Base-by-base conservation (phyloP, 2,888 invertebrate species). In the Ormia ochracea region DNA sequence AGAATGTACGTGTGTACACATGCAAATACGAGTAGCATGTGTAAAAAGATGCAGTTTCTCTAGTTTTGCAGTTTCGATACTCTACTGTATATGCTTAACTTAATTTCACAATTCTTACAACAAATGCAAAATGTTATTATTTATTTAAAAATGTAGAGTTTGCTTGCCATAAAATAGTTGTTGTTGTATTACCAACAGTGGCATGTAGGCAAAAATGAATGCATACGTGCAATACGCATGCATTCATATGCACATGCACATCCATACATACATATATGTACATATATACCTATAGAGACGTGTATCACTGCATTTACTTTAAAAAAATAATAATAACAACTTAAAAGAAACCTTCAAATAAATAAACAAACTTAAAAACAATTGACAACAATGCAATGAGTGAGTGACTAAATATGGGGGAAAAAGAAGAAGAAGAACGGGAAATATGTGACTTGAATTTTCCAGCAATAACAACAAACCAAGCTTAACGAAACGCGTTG, bases 381-480 rank as follows among this genome's bases (percentile, higher is more conserved):
- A 31, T 12, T 41, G 28, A 52, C 19, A 48, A 63, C 19, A 54
- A 66, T 23, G 65, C n/a, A n/a, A n/a, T n/a, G n/a, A 65, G 12
- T 33, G 41, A 52, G 50, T 61, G 33, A 58, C 26, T 61, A 19
- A 48, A 36, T 31, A 54, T 54, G 21, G 4, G 52, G 26, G 33
- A 14, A 2, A 48, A n/a, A 54, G 36, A 48, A 50, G 7, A 48
- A 61, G 33, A 31, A 66, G 33, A 19, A 26, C 54, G 76, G 52
- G 74, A 73, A 81, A 78, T 77, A 76, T n/a, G n/a, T n/a, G n/a
- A 78, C 66, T 78, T 78, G 59, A 74, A 48, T 81, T 66, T 78
- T 78, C 74, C 54, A 68, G 68, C 59, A 72, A 70, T 31, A 61
- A 61, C 50, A 52, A 50, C 14, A 70, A 70, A 21, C 41, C 50